Conservation (phyloP, 2,113 vertebrate species). For the Mormoops blainvillei region DNA sequence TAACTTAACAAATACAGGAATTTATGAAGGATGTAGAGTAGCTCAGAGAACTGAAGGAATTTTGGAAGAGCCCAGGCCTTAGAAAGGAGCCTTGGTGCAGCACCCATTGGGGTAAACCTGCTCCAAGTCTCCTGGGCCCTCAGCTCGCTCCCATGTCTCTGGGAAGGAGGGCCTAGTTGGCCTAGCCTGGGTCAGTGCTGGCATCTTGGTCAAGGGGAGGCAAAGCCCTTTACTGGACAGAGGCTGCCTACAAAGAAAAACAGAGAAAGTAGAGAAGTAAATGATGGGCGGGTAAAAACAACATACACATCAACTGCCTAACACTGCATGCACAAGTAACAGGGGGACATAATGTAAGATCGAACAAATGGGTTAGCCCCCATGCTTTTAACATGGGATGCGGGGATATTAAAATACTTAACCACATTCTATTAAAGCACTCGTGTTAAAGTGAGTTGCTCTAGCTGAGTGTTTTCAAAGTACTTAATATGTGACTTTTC, state of each 20-base stretch:
- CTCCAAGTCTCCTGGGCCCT: neutral
- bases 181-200: neutral
- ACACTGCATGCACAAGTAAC: neutral
- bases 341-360: neutral
- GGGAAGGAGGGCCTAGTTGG: neutral
- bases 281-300: neutral
- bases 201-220: neutral
- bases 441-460: neutral
- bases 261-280: neutral
- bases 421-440: neutral
- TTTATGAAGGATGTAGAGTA: neutral
- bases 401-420: neutral
- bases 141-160: neutral
- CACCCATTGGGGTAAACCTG: neutral
- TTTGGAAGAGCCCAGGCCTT: neutral
- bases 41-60: neutral
- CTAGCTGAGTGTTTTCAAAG: slow-evolving; percentile 40
- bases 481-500: slow-evolving; percentile 36
- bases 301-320: neutral
- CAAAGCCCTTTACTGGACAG: neutral
- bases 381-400: neutral
- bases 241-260: neutral
- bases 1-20: neutral
- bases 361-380: neutral
- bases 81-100: neutral